Evolutionary conservation across 2,888 invertebrate genomes (phyloP).

Genomic region (Agrochola litura): DNA sequence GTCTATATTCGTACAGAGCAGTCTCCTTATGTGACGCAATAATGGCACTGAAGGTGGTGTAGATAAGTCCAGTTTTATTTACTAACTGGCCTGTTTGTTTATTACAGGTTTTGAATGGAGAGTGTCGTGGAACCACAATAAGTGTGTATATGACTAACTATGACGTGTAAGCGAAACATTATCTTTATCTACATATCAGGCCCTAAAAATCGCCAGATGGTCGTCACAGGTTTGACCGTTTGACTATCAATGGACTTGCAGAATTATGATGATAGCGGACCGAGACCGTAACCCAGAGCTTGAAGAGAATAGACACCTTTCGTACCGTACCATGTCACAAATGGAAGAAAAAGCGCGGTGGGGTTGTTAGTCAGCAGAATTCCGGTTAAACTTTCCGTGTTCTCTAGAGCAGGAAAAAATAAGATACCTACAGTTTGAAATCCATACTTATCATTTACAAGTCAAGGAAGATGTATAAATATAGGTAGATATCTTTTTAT

Average conservation of each 20-base stretch:
- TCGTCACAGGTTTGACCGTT: no score
- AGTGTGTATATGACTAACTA: background rate
- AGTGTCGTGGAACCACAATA: background rate
- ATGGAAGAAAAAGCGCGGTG: background rate
- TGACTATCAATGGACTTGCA: background rate
- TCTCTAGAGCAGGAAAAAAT: background rate
- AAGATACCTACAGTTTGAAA: background rate
- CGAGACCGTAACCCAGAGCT: background rate
- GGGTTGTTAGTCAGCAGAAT: background rate
- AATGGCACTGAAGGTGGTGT: background rate
- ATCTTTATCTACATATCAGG: background rate
- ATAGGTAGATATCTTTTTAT: background rate
- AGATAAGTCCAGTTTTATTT: background rate
- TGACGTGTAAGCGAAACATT: background rate
- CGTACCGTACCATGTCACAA: background rate
- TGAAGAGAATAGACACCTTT: background rate
- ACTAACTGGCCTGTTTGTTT: background rate
- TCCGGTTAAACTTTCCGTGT: background rate
- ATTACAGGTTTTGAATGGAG: background rate
- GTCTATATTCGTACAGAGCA: conserved; percentile 32
- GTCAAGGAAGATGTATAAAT: background rate
- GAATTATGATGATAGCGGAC: background rate
- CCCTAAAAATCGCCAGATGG: background rate
- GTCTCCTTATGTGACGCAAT: conserved; percentile 21
- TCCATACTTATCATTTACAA: background rate